Conservation (phyloP, 1,140 invertebrate genomes). For the Brachionus paranguensis region DNA sequence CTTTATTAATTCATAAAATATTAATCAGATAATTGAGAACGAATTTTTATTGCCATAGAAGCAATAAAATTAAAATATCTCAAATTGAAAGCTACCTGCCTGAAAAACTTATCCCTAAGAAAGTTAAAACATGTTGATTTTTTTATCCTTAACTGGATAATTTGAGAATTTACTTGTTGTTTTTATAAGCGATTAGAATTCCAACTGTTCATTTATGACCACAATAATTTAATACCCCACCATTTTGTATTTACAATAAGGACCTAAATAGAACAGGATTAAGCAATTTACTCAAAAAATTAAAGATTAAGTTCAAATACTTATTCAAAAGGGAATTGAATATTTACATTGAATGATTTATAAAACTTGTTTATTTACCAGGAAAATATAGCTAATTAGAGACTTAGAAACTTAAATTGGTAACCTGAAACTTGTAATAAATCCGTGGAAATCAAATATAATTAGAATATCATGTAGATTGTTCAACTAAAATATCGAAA, state of each 20-base stretch:
- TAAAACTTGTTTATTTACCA: slow-evolving; percentile 15
- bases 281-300: slow-evolving; percentile 8
- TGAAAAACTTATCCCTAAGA: not conserved
- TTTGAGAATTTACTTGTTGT: not conserved
- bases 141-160: not conserved
- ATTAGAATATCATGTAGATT: slow-evolving; percentile 29
- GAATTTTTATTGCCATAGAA: not conserved
- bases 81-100: not conserved
- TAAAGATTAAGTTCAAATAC: not conserved
- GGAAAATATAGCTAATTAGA: slow-evolving; percentile 30
- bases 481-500: slow-evolving; percentile 2
- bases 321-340: slow-evolving; percentile 11
- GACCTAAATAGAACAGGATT: slow-evolving; percentile 15
- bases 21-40: not conserved
- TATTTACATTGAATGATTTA: slow-evolving; percentile 1
- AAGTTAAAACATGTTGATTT: not conserved
- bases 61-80: not conserved
- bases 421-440: slow-evolving; percentile 24
- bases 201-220: slow-evolving; percentile 13
- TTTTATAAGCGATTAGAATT: slow-evolving; percentile 19
- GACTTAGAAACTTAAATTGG: slow-evolving; percentile 21
- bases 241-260: slow-evolving; percentile 19
- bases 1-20: not conserved
- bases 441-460: slow-evolving; percentile 13
- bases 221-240: not conserved